A percentile compares a stretch with the other conserved stretches of the same genome.
Evolutionary conservation across 2,888 invertebrate species (phyloP).

Genomic region (Ceraclea dissimilis): DNA sequence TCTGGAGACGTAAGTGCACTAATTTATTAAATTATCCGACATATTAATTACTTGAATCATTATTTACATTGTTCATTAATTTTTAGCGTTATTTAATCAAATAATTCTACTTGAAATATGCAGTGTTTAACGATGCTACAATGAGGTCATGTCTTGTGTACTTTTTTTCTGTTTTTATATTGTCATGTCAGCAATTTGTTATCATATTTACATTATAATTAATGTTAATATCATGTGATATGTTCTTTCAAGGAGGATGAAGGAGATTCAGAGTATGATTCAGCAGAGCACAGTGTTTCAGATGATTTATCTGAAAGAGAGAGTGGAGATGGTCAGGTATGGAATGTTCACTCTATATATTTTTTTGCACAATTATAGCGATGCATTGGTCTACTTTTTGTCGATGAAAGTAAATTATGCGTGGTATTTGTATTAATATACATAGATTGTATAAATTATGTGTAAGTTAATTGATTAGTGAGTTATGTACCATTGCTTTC

Average conservation of each 20-base stretch:
- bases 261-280: conserved; percentile 45
- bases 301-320: conserved; percentile 56
- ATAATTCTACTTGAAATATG: conserved; percentile 38
- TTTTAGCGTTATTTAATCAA: too few species aligned
- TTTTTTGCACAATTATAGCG: conserved; percentile 1
- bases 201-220: conserved; percentile 4
- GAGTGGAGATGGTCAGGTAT: conserved; percentile 49
- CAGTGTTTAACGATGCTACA: conserved; percentile 42
- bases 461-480: too few species aligned
- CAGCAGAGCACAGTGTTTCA: conserved; percentile 43
- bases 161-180: conserved; percentile 18
- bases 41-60: not conserved
- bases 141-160: conserved; percentile 42
- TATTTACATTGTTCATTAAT: not conserved
- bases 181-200: conserved; percentile 18
- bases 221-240: not conserved
- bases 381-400: not conserved
- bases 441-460: not conserved
- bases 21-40: conserved; percentile 1
- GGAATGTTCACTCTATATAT: conserved; percentile 3
- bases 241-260: conserved; percentile 41
- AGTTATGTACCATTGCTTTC: too few species aligned
- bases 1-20: conserved; percentile 40
- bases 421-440: not conserved
- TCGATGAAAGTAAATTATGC: not conserved